Base-by-base conservation (phyloP, 1,140 invertebrate species). In the Vanessa tameamea region DNA sequence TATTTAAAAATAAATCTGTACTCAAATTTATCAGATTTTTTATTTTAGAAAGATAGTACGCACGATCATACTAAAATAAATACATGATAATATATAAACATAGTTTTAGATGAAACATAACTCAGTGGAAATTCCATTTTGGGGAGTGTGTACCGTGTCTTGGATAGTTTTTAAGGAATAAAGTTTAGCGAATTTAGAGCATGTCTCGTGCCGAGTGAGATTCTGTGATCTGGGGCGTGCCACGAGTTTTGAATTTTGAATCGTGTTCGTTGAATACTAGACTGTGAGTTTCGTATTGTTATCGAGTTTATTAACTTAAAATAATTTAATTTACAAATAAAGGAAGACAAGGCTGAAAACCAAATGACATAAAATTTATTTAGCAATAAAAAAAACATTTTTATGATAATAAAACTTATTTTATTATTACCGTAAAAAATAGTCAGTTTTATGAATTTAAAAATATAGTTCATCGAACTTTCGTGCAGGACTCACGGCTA, bases 161-260 rank as follows among this genome's bases (percentile, higher is more conserved):
- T n/a, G 57, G 59, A 16, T 64, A 50, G 69, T 61, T 70, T 64
- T 48, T 63, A 23, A 51, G 57, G 43, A 43, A 70, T 70, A 63
- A 69, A 69, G 67, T 69, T 69, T 48, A 43, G 51, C 43, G 67
- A 59, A 69, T 69, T 69, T 23, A 69, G 13, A 31, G 53, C 37
- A 23, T 59, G 43, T 59, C 67, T 59, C 67, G 55, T 59, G 26
- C 26, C 26, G 59, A 63, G 59, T 37, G 59, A 26, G 59, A 63
- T 63, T 31, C 23, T 48, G 53, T 12, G 20, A 59, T 14, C 20
- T 26, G 20, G 53, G 23, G 16, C 5, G 8, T 50, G 48, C 37
- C 37, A 43, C 48, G 48, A n/a, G 48, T n/a, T n/a, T 55, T 55
- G 16, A 55, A 11, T 55, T 55, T 16, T 20, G 9, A n/a, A 16